Percentiles rank a stretch among this genome's conserved stretches.
phyloP scores from a whole-genome alignment of 2,113 vertebrate species.

The Sciurus niger region DNA sequence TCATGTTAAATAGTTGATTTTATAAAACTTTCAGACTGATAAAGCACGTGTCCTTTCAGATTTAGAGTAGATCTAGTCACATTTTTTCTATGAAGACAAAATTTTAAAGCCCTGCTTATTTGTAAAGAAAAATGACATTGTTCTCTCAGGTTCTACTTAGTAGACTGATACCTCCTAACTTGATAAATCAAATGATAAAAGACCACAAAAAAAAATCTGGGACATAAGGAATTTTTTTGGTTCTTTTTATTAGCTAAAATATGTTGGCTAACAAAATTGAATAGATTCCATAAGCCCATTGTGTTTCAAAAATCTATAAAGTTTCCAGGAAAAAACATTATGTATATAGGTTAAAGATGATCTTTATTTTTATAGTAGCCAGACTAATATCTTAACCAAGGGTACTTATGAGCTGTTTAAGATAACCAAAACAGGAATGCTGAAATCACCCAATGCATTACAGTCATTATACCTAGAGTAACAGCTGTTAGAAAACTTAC shows the following conservation, averaged over 20 bases:
- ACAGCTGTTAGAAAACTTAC: neutral
- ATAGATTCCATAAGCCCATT: slow-evolving; percentile 43
- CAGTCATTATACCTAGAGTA: neutral
- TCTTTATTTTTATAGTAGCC: neutral
- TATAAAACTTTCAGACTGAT: slow-evolving; percentile 41
- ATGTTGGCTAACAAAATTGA: slow-evolving; percentile 52
- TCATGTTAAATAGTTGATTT: neutral
- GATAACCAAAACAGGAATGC: slow-evolving; percentile 19
- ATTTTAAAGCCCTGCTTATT: slow-evolving; percentile 71
- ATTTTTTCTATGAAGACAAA: slow-evolving; percentile 64
- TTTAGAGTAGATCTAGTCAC: neutral
- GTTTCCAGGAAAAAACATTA: neutral
- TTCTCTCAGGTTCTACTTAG: slow-evolving; percentile 46
- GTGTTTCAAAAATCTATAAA: slow-evolving; percentile 60
- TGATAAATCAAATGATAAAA: slow-evolving; percentile 76
- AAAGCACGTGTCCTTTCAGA: slow-evolving; percentile 8
- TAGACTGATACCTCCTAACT: slow-evolving; percentile 39
- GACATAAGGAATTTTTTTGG: slow-evolving; percentile 36
- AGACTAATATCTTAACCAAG: slow-evolving; percentile 37
- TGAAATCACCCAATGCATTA: neutral
- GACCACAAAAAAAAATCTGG: slow-evolving; percentile 59
- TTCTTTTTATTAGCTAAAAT: slow-evolving; percentile 54
- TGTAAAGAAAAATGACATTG: slow-evolving; percentile 73
- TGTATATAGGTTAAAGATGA: neutral
- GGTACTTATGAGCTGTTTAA: slow-evolving; percentile 35